Base-by-base conservation (phyloP, 2,113 vertebrate genomes). In the Actenoides hombroni region DNA sequence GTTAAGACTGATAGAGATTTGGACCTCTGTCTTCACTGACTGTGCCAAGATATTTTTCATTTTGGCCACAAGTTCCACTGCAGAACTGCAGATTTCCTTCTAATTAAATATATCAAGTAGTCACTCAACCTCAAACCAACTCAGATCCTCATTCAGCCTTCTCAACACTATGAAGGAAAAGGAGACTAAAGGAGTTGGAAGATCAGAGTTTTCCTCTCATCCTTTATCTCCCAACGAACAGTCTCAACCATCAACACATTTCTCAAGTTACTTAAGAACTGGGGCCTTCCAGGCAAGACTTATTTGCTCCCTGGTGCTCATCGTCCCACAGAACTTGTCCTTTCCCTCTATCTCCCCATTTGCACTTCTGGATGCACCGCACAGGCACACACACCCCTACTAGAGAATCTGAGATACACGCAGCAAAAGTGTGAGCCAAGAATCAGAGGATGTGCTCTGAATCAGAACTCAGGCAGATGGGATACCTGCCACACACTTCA, bases 211-310 rank as follows among this genome's bases (percentile, higher is more conserved):
- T 87, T 85, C 60, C 33, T 85, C 46, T 71, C 18, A 64, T 67
- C n/a, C 33, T 40, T 86, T 23, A 35, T 26, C 53, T 91, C 51
- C 53, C 49, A 79, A 6, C 12, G 31, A 78, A 73, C 40, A 54
- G 29, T 75, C 16, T 79, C 67, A 88, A 19, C 6, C 28, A 28
- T 11, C 28, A 79, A 28, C 57, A 73, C 9, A 5, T 4, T 49
- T 70, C 64, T 65, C 42, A 63, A 63, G 16, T 23, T 73, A 46
- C 11, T 51, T 16, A 67, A 70, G 24, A 35, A 13, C 10, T 11
- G 16, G n/a, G 37, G 80, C 92, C 49, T 96, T 91, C 93, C 3
- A 94, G 77, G 56, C 65, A 90, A 92, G 78, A 85, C 84, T 60
- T 86, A 67, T 88, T 88, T 86, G 33, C 44, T 69, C 26, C 49